phyloP scores from a whole-genome alignment of 2,888 invertebrate genomes.

The Scaptodrosophila latifasciaeformis region DNA sequence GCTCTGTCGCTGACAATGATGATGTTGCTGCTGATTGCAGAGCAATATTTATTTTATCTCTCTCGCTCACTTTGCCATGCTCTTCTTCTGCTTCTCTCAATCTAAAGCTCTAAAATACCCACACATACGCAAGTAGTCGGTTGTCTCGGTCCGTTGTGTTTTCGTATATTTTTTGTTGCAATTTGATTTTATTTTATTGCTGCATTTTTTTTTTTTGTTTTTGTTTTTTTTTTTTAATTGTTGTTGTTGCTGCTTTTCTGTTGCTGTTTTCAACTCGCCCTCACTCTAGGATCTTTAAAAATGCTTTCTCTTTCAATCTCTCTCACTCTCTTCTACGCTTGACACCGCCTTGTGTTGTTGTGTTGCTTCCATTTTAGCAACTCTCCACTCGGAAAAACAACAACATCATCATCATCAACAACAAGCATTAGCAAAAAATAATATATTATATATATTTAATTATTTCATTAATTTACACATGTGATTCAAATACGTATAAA shows the following conservation, averaged over 20 bases:
- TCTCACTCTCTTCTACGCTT: conserved; percentile 3
- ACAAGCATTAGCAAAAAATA: conserved; percentile 62
- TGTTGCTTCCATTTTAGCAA: conserved; percentile 1
- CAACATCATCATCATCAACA: conserved; percentile 51
- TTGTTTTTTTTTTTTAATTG: conserved; percentile 18
- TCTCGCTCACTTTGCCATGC: too few species aligned
- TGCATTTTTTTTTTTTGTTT: conserved; percentile 25
- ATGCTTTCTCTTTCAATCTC: conserved; percentile 10
- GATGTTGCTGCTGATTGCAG: conserved; percentile 66
- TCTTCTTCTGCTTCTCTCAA: too few species aligned
- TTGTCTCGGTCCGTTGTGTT: too few species aligned
- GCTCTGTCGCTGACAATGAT: conserved; percentile 63
- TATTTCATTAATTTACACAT: conserved; percentile 7
- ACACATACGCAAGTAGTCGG: too few species aligned
- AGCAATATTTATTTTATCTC: too few species aligned
- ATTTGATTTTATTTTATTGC: conserved; percentile 3
- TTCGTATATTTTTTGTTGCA: too few species aligned
- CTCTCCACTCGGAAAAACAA: too few species aligned
- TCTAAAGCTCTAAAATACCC: conserved; percentile 8
- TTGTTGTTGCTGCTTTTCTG: conserved; percentile 21
- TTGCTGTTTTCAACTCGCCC: conserved; percentile 15
- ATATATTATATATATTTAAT: not conserved
- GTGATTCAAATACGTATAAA: conserved; percentile 10
- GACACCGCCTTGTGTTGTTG: conserved; percentile 8
- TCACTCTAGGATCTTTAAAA: not conserved